Base-by-base conservation (phyloP, 2,797 vertebrate genomes). In the Fringilla coelebs region DNA sequence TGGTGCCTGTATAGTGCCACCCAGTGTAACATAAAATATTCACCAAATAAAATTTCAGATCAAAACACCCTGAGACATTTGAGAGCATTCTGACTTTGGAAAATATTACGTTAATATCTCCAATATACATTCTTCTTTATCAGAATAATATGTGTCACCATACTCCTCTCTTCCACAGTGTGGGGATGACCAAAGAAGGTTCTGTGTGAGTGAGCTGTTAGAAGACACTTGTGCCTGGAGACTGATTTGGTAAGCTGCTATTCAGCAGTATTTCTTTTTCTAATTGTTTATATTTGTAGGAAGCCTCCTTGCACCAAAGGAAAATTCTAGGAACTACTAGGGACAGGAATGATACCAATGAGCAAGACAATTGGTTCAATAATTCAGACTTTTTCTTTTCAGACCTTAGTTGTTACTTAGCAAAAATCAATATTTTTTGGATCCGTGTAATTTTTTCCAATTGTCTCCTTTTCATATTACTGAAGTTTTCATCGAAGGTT, bases 131-230 rank as follows among this genome's bases (percentile, higher is more conserved):
- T 54, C n/a, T 94, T 66, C 45, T 88, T 85, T 85, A 5, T 49
- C 43, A 54, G 24, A 95, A 55, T 66, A 32, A n/a, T 34, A 0
- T 73, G 40, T 94, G 87, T 95, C 77, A 79, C 58, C 90, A 10
- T 83, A 28, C 32, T 32, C 49, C 87, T 94, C 63, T 90, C 70
- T 89, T 52, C 85, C 85, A 92, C 93, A 98, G 98, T 38, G 36
- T 55, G 96, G 49, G 38, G 97, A 98, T 96, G 97, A 98, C 93
- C 96, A 92, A 52, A 85, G 85, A 51, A 84, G 12, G n/a, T 96
- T 98, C 81, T 26, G 78, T 92, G 83, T 97, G 51, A 94, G 94
- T 22, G 87, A 97, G 21, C 94, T 97, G 61, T 90, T 98, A 24
- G 76, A 94, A 93, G 88, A 82, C n/a, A 68, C 67, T 57, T 94